Base-by-base conservation (phyloP, 2,113 vertebrate genomes). In the Patagioenas fasciata region DNA sequence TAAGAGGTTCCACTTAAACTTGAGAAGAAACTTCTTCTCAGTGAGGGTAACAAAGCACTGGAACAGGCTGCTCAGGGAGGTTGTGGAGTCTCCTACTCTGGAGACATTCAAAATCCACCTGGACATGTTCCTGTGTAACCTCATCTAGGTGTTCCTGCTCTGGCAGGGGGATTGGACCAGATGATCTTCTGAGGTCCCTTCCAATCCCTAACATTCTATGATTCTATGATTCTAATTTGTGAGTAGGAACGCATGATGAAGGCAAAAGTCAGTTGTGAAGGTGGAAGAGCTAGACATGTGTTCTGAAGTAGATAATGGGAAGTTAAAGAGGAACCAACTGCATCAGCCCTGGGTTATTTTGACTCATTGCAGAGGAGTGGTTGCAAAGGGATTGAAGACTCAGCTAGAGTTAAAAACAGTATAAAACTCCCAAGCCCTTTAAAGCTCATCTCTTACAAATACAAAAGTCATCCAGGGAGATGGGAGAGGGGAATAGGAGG, bases 401-500 rank as follows among this genome's bases (percentile, higher is more conserved):
- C 66, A 32, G 10, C 36, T 23, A 20, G 21, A 83, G 58, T 72
- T 85, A 77, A 90, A 88, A 91, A 28, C 26, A 42, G 8, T 16
- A 6, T 89, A 89, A 92, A 87, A 48, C 23, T 51, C 34, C 14
- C 8, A 13, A 72, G 24, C 24, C 28, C 40, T 50, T 78, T 66
- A 44, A 58, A 92, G 14, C 24, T 80, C 11, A 3, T 67, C 15
- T 80, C 34, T 61, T 80, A 61, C 11, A 85, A 65, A 61, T 60
- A 26, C 48, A 40, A 23, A 38, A 86, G 40, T 40, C 47, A 36
- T 80, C 36, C 28, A 54, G 65, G 51, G 80, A 26, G 20, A 0
- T 0, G 26, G 6, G 47, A 26, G 20, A 0, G 0, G 26, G 6
- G 47, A 2, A 17, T 42, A 26, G 29, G 34, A n/a, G 24, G 11